Evolutionary conservation across 1,140 invertebrate genomes (phyloP).

Genomic region (Pseudomyrmex sp.): DNA sequence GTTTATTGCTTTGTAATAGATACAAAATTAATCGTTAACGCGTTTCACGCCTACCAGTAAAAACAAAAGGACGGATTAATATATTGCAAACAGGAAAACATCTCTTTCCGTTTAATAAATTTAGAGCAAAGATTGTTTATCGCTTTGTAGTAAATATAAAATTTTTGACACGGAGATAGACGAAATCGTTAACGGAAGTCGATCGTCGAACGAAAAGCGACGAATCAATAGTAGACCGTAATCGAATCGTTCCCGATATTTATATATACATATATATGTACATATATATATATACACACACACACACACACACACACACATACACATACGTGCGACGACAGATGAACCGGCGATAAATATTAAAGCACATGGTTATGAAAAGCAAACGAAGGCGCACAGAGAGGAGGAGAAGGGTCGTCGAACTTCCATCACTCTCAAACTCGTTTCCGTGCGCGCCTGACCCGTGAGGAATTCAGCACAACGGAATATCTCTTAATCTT

Average conservation of each 20-base stretch:
- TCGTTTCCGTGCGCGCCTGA: conserved; percentile 68
- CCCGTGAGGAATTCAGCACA: conserved; percentile 63
- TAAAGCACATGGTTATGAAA: conserved; percentile 69
- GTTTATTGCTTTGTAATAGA: no score
- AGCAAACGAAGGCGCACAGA: conserved; percentile 51
- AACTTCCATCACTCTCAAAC: conserved; percentile 62
- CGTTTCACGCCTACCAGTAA: no score
- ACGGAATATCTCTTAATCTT: conserved; percentile 68
- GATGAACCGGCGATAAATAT: conserved; percentile 62
- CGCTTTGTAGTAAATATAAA: not conserved
- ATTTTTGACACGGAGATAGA: not conserved
- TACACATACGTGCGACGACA: not conserved
- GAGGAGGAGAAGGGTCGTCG: conserved; percentile 58
- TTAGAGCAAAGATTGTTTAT: no score
- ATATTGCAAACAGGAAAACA: not conserved
- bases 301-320: not conserved
- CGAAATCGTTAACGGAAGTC: not conserved
- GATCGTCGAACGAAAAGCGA: conserved; percentile 13
- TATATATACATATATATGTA: not conserved
- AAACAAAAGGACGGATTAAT: not conserved
- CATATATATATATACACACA: not conserved
- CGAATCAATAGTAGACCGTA: not conserved
- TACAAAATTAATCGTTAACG: no score
- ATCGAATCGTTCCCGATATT: conserved; percentile 36
- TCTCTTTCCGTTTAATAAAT: no score